Conservation (phyloP, 2,113 vertebrate species). For the Hippocampus comes region DNA sequence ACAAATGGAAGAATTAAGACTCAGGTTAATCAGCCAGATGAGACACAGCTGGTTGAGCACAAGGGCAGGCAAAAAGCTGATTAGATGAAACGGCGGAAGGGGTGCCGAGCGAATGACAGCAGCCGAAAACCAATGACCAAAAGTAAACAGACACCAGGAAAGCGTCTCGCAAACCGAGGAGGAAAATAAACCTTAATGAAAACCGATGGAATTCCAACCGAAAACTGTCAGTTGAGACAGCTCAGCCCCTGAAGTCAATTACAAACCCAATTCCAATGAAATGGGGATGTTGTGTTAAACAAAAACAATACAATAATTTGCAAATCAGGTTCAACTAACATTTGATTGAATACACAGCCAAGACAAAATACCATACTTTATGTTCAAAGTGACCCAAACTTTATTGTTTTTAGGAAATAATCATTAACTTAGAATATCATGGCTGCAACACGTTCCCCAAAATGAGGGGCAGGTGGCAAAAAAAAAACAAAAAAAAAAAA, state of each 20-base stretch:
- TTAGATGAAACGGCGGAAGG: neutral
- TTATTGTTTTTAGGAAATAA: too few relatives aligned
- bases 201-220: neutral
- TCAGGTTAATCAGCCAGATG: neutral
- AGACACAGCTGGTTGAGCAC: neutral
- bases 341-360: too few relatives aligned
- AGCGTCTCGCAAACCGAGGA: neutral
- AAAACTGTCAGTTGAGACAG: neutral
- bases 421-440: too few relatives aligned
- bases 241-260: neutral
- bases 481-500: too few relatives aligned
- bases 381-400: too few relatives aligned
- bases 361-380: too few relatives aligned
- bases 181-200: neutral
- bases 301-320: too few relatives aligned
- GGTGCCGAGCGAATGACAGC: neutral
- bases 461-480: too few relatives aligned
- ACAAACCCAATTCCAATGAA: too few relatives aligned
- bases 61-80: neutral
- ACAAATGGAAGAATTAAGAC: neutral
- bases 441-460: too few relatives aligned
- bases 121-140: neutral
- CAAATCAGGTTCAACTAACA: too few relatives aligned
- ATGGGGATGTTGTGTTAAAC: too few relatives aligned
- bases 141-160: neutral